These are phyloP conservation scores for Hippolais icterina DNA, from an alignment of 2,113 vertebrate species.

Conservation along the genomic window DNA sequence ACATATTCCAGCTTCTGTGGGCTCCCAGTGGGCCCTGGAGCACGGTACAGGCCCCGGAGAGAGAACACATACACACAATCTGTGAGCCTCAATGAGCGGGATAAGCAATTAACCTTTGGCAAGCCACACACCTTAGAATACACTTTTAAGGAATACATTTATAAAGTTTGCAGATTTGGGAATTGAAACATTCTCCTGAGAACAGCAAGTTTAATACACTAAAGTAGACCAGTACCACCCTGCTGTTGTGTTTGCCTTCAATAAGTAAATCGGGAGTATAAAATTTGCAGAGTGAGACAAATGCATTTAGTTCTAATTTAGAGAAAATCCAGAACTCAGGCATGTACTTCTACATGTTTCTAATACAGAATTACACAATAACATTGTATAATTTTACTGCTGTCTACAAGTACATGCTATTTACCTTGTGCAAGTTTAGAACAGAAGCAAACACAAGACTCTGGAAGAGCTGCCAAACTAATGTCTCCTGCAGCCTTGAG, in stretches of 20 bases:
- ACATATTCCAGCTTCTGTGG: background rate
- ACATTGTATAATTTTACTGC: background rate
- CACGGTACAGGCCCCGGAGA: background rate
- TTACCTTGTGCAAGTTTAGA: background rate
- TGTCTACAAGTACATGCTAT: background rate
- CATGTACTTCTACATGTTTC: background rate
- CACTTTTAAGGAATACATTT: conserved; percentile 52
- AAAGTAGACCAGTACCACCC: background rate
- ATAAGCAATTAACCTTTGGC: conserved; percentile 51
- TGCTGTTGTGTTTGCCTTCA: background rate
- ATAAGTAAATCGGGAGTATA: background rate
- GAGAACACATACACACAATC: background rate
- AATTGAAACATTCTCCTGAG: background rate
- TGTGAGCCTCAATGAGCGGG: background rate
- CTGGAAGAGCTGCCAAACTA: background rate
- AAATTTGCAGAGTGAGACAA: background rate
- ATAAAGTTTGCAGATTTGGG: background rate
- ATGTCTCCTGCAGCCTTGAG: background rate
- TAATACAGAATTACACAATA: background rate
- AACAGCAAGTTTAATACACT: background rate
- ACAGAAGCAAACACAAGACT: background rate
- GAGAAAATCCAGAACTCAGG: background rate
- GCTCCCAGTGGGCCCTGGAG: background rate
- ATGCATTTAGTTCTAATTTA: background rate
- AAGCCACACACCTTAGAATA: conserved; percentile 60